Conservation (phyloP, 2,797 vertebrate species). For the Betta splendens region DNA sequence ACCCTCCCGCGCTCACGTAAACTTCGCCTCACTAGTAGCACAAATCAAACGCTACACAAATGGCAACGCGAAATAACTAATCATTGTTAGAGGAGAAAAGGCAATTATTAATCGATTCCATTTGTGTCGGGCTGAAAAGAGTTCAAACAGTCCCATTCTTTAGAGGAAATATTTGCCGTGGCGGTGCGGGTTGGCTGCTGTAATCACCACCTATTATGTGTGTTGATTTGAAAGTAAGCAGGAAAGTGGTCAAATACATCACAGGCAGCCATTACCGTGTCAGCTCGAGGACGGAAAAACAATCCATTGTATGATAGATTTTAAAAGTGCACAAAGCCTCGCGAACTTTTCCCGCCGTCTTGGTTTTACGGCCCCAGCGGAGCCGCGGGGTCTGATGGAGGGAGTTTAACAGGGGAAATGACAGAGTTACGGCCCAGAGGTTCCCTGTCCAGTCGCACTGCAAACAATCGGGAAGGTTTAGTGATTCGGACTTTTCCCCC, state of each 20-base stretch:
- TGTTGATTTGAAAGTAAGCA: slow-evolving; percentile 75
- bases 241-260: slow-evolving; percentile 74
- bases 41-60: slow-evolving; percentile 70
- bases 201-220: slow-evolving; percentile 78
- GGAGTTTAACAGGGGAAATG: slow-evolving; percentile 56
- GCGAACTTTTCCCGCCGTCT: slow-evolving; percentile 35
- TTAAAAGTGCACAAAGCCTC: slow-evolving; percentile 39
- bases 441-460: slow-evolving; percentile 39
- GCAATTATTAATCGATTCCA: slow-evolving; percentile 80
- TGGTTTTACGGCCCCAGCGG: slow-evolving; percentile 48
- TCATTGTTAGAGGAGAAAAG: slow-evolving; percentile 69
- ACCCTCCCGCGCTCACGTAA: slow-evolving; percentile 35
- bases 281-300: slow-evolving; percentile 61
- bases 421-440: slow-evolving; percentile 50
- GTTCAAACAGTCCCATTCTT: slow-evolving; percentile 75
- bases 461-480: slow-evolving; percentile 25
- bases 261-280: slow-evolving; percentile 70
- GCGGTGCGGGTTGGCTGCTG: slow-evolving; percentile 51
- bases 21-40: slow-evolving; percentile 37
- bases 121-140: slow-evolving; percentile 75
- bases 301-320: slow-evolving; percentile 66
- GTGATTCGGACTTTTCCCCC: slow-evolving; percentile 30
- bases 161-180: slow-evolving; percentile 72
- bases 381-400: slow-evolving; percentile 26
- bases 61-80: slow-evolving; percentile 76